Evolutionary conservation across 1,140 invertebrate genomes (phyloP).

Genomic region (Drosophila teissieri): DNA sequence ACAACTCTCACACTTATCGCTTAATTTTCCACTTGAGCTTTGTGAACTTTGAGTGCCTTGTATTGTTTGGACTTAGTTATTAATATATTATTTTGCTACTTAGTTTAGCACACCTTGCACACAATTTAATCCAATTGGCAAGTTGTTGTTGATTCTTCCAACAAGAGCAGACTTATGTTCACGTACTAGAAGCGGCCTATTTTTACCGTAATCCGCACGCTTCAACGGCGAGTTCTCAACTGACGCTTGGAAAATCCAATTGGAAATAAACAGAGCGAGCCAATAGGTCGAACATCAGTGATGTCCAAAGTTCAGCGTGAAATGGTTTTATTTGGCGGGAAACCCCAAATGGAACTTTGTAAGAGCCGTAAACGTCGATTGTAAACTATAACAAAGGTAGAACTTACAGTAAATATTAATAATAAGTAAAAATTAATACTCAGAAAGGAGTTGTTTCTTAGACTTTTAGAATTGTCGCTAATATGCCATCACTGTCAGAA

Average conservation of each 20-base stretch:
- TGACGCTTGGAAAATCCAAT: conserved; percentile 62
- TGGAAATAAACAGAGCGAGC: conserved; percentile 60
- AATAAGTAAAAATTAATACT: too few species aligned
- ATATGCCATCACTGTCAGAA: not conserved
- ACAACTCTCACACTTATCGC: not conserved
- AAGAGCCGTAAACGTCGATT: too few species aligned
- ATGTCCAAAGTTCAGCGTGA: not conserved
- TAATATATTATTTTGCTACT: conserved; percentile 7
- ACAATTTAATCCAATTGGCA: conserved; percentile 42
- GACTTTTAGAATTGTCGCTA: not conserved
- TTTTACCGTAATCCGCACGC: conserved; percentile 57
- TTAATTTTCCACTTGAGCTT: not conserved
- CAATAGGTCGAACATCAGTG: conserved; percentile 9
- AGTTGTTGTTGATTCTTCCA: conserved; percentile 13
- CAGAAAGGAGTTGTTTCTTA: not conserved
- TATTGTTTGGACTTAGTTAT: not conserved
- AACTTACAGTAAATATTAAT: too few species aligned
- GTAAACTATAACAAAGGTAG: too few species aligned
- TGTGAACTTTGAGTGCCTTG: conserved; percentile 16
- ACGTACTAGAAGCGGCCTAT: conserved; percentile 53
- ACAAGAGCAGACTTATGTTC: conserved; percentile 8
- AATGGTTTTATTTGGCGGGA: not conserved
- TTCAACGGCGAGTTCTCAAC: conserved; percentile 54
- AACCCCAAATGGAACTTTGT: too few species aligned
- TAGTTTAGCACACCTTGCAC: conserved; percentile 19